Evolutionary conservation across 2,888 invertebrate genomes (phyloP), one percentile per base, ranked within the genome.

Genomic region (Caenorhabditis sp.): DNA sequence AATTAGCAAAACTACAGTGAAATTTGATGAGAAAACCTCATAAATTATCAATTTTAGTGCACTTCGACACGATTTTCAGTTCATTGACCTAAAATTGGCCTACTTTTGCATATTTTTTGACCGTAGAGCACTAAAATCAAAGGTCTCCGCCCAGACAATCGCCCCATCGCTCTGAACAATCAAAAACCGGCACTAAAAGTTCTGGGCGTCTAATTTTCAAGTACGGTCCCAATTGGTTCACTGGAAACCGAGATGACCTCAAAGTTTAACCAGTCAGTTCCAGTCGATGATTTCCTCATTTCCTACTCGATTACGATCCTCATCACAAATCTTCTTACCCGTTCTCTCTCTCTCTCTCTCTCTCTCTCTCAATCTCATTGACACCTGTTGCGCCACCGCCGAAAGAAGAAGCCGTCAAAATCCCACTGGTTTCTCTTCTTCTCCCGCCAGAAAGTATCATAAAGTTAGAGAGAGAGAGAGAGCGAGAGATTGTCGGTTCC

Each of bases 341-440:
- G 39, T 56, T 45, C 70, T 46, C 46, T 61, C 41, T 41, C 45
- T 39, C 41, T 27, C 30, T 62, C 62, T 53, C 71, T 45, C 52
- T 65, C 62, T n/a, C n/a, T 30, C 30, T 30, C 30, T 30, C 30
- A 30, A 43, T 53, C 32, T 30, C 58, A 32, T 27, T 56, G 52
- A 32, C 58, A 43, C 68, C 52, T 66, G 66, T 56, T 48, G 55
- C 58, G 43, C 50, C 50, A 41, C 50, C 52, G 24, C 27, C 55
- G 20, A 37, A 39, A n/a, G 26, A 20, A 32, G 43, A 68, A 46
- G 50, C 43, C 50, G 45, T 71, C 56, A 59, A 43, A 46, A 56
- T 62, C 71, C 39, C 55, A 56, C 61, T 55, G 61, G 55, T 56
- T 71, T 55, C 48, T 62, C 48, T 56, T 43, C 22, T 35, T 37